Conservation (phyloP, 2,888 invertebrate species). For the Apotomis turbidana region DNA sequence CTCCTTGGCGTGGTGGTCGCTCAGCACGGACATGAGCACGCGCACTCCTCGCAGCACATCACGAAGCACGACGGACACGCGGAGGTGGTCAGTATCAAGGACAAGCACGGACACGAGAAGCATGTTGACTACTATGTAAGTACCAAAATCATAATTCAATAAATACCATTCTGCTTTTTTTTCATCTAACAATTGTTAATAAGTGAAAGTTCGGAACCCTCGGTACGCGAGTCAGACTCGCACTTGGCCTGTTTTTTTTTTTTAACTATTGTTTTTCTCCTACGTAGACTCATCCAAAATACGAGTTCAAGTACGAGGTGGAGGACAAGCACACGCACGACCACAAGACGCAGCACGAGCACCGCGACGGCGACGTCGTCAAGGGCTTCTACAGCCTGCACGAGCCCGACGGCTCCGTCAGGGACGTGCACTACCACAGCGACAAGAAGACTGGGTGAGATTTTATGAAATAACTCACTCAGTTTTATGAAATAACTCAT, state of each 20-base stretch:
- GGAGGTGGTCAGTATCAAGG: constrained; percentile 53
- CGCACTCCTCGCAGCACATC: constrained; percentile 69
- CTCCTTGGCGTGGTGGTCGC: constrained; percentile 56
- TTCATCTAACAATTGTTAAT: too few relatives aligned
- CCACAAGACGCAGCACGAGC: constrained; percentile 73
- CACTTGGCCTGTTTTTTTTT: too few relatives aligned
- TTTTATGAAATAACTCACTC: too few relatives aligned
- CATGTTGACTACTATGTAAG: constrained; percentile 57
- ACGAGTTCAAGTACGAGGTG: constrained; percentile 67
- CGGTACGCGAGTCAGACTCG: too few relatives aligned
- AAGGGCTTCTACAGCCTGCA: constrained; percentile 82
- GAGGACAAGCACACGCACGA: constrained; percentile 73
- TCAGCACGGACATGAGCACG: constrained; percentile 61
- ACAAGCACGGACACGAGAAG: constrained; percentile 55
- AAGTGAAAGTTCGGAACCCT: too few relatives aligned
- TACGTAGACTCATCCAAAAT: constrained; percentile 59
- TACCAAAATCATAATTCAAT: background rate
- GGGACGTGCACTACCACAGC: constrained; percentile 59
- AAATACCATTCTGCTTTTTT: too few relatives aligned
- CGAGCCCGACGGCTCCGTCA: constrained; percentile 77
- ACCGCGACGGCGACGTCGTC: constrained; percentile 81
- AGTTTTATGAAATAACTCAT: too few relatives aligned
- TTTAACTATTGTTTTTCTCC: background rate
- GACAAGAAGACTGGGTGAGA: constrained; percentile 59
- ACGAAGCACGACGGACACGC: constrained; percentile 64